A percentile compares a stretch with the other conserved stretches of the same genome.
Conservation (phyloP, 1,140 invertebrate genomes). For the Zaprionus ornatus region DNA sequence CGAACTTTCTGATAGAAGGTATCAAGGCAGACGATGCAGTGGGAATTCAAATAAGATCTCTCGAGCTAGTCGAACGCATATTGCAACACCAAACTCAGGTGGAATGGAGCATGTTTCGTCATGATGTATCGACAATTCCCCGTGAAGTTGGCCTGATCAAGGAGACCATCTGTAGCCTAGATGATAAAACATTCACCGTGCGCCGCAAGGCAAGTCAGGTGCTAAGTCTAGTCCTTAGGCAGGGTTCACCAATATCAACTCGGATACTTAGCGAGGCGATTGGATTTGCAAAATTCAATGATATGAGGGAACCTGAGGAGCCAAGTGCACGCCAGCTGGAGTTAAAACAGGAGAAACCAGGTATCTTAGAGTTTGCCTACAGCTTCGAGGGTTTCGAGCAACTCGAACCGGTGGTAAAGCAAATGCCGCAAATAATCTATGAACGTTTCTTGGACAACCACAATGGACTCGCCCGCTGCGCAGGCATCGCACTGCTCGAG, state of each 20-base stretch:
- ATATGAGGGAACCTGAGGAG: conserved; percentile 38
- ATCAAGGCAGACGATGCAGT: conserved; percentile 70
- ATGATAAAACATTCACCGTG: conserved; percentile 70
- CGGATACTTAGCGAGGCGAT: conserved; percentile 71
- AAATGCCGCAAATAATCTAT: conserved; percentile 63
- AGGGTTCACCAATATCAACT: conserved; percentile 67
- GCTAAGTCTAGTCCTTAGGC: conserved; percentile 53
- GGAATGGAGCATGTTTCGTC: conserved; percentile 75
- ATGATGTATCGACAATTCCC: conserved; percentile 76
- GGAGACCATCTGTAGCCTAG: conserved; percentile 63
- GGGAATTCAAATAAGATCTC: conserved; percentile 58
- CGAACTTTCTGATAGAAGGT: conserved; percentile 57
- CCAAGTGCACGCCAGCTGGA: conserved; percentile 51
- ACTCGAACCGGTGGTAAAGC: conserved; percentile 55
- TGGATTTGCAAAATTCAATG: conserved; percentile 63
- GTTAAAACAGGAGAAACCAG: conserved; percentile 60
- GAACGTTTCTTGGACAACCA: conserved; percentile 57
- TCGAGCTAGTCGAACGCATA: conserved; percentile 71
- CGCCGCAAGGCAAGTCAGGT: conserved; percentile 76
- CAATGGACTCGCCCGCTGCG: conserved; percentile 60
- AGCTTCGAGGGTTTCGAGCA: conserved; percentile 70
- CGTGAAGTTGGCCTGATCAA: conserved; percentile 67
- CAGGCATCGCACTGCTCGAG: conserved; percentile 72
- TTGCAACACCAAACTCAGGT: conserved; percentile 72
- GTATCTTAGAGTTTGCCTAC: conserved; percentile 46